phyloP scores from a whole-genome alignment of 2,797 vertebrate species.

The Antrozous pallidus region DNA sequence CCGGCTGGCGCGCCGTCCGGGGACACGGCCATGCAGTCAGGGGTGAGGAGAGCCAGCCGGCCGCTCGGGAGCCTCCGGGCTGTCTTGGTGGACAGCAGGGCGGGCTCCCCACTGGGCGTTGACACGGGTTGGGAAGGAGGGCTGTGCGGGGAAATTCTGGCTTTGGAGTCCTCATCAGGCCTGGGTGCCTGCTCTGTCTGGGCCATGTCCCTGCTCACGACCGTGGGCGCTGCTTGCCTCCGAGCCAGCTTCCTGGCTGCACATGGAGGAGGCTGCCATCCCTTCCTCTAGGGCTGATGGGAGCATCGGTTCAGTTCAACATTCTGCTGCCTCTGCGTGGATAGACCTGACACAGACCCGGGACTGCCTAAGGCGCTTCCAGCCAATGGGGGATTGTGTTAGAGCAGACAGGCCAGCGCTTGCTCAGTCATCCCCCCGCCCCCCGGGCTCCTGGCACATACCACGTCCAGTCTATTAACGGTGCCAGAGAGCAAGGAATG shows the following conservation, averaged over 20 bases:
- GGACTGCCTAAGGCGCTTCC: not conserved
- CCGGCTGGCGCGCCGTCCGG: not conserved
- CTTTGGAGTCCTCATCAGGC: not conserved
- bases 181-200: not conserved
- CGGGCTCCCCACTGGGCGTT: not conserved
- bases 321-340: not conserved
- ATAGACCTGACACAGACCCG: not conserved
- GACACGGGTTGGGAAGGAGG: accelerated
- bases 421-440: not conserved
- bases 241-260: not conserved
- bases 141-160: not conserved
- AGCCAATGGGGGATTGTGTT: not conserved
- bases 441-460: not conserved
- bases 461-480: not conserved
- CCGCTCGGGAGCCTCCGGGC: not conserved
- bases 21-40: not conserved
- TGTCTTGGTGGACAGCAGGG: not conserved
- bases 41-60: not conserved
- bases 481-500: not conserved
- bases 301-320: not conserved
- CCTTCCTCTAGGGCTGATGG: not conserved
- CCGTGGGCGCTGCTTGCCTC: not conserved
- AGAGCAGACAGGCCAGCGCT: not conserved
- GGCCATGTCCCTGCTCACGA: not conserved
- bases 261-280: not conserved